Conservation (phyloP, 2,797 vertebrate genomes). For the Halcyon smyrnensis region DNA sequence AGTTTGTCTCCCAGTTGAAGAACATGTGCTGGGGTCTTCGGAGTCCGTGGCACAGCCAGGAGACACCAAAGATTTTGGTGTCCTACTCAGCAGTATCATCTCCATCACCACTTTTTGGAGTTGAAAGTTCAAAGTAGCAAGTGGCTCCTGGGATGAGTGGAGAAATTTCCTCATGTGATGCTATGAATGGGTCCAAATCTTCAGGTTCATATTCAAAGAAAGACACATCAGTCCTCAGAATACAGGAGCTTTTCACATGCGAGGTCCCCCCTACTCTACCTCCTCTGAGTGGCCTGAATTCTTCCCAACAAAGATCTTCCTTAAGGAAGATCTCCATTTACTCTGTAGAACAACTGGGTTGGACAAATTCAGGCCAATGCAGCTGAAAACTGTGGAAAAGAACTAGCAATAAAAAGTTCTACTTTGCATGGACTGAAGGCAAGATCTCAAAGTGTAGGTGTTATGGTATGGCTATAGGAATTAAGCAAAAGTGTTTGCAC, state of each 20-base stretch:
- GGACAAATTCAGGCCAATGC: not conserved
- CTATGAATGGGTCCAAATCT: not conserved
- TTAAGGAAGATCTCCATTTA: not conserved
- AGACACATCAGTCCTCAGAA: not conserved
- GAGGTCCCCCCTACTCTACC: not conserved
- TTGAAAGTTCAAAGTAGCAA: not conserved
- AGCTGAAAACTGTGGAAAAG: not conserved
- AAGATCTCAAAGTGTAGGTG: not conserved
- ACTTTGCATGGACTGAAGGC: not conserved
- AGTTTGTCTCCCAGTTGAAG: not conserved
- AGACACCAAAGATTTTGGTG: not conserved
- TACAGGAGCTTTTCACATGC: not conserved
- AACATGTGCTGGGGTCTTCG: not conserved
- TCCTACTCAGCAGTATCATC: not conserved
- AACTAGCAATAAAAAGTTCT: accelerated
- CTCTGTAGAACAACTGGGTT: not conserved
- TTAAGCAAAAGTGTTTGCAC: not conserved
- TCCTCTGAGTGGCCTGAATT: not conserved
- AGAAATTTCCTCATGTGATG: not conserved
- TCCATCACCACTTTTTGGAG: not conserved
- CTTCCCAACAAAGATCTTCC: not conserved
- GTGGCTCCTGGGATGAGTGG: not conserved
- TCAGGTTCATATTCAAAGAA: not conserved
- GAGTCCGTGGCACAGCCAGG: not conserved
- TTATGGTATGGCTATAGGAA: not conserved